Evolutionary conservation across 30 jellyfish, hydroid and myxozoan genomes (phyloP).

Genomic region (Pelagia noctiluca): DNA sequence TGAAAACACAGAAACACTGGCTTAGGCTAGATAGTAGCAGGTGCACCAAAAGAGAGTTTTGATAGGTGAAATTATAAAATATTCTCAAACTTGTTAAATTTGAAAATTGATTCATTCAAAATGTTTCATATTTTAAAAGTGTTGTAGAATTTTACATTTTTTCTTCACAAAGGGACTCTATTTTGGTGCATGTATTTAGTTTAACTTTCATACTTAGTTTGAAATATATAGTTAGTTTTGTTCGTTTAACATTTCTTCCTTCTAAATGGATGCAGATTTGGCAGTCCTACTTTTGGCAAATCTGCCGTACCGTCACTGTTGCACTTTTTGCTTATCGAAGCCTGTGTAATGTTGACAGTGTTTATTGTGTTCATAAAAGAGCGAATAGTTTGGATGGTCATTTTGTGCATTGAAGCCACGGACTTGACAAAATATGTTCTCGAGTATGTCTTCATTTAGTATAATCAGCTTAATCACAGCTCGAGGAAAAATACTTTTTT

Average conservation of each 20-base stretch:
- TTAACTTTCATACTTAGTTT: background rate
- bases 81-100: background rate
- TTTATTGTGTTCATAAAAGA: background rate
- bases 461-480: background rate
- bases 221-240: background rate
- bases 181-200: background rate
- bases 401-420: constrained; percentile 9
- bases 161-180: background rate
- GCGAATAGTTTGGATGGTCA: constrained; percentile 3
- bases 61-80: background rate
- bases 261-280: constrained; percentile 4
- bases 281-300: constrained; percentile 7
- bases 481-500: background rate
- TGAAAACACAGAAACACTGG: background rate
- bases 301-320: background rate
- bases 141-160: background rate
- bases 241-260: background rate
- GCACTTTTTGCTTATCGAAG: constrained; percentile 2
- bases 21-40: constrained; percentile 6
- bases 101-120: background rate
- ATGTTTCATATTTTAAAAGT: background rate
- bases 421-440: constrained; percentile 21
- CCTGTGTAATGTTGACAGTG: constrained; percentile 15
- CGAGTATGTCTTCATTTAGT: constrained; percentile 1
- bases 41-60: constrained; percentile 2